A percentile compares a stretch with the other conserved stretches of the same genome.
Conservation (phyloP, 2,113 vertebrate genomes). For the Thamnaconus septentrionalis region DNA sequence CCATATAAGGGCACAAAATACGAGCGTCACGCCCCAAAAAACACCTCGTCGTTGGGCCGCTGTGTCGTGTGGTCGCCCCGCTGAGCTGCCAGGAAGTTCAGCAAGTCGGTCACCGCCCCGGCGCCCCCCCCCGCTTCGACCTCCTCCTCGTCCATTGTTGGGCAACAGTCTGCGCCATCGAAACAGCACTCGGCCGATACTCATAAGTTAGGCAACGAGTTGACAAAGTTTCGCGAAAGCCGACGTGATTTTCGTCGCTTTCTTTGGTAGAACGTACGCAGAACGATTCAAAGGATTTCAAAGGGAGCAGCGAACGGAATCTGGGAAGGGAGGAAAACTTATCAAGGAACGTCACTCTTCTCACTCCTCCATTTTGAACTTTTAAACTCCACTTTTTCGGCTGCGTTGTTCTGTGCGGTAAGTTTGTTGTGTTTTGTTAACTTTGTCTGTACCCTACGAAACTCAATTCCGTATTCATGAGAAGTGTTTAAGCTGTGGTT, state of each 20-base stretch:
- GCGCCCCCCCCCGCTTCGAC: neutral
- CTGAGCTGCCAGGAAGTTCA: slow-evolving; percentile 61
- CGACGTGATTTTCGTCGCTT: neutral
- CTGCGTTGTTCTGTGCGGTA: slow-evolving; percentile 43
- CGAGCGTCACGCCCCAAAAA: slow-evolving; percentile 44
- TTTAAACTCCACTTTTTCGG: slow-evolving; percentile 55
- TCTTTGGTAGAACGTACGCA: neutral
- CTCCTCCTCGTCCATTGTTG: slow-evolving; percentile 61
- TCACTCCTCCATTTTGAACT: slow-evolving; percentile 80
- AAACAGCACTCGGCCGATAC: slow-evolving; percentile 56
- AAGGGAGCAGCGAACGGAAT: neutral
- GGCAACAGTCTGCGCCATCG: slow-evolving; percentile 52
- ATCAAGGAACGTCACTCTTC: slow-evolving; percentile 58
- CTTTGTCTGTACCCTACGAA: too few relatives aligned
- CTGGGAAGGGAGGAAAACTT: slow-evolving; percentile 58
- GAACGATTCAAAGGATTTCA: neutral
- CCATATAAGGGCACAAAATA: slow-evolving; percentile 60
- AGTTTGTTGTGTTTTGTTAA: slow-evolving; percentile 26
- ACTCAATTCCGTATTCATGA: too few relatives aligned
- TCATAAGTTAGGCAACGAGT: slow-evolving; percentile 19
- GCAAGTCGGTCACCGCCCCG: slow-evolving; percentile 67
- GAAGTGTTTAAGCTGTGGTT: too few relatives aligned
- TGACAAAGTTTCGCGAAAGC: too few relatives aligned
- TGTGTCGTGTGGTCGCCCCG: slow-evolving; percentile 42
- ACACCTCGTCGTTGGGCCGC: slow-evolving; percentile 42